A percentile compares a stretch with the other conserved stretches of the same genome.
These are phyloP conservation scores for sheep (Ovis aries) DNA, from an alignment of 2,113 vertebrate genomes.

Conservation along the genomic window ARS-UI_Ramb_v3.0 NC_056067.1:6661501-6662000, in stretches of 20 bases:
- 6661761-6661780: not conserved
- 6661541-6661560: not conserved
- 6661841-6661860: not conserved
- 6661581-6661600: not conserved
- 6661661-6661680: rapidly evolving
- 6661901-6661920: not conserved
- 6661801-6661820: rapidly evolving
- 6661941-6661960: not conserved
- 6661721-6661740: rapidly evolving
- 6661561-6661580: not conserved
- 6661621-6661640: not conserved
- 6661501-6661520: not conserved
- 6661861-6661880: not conserved
- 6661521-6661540: not conserved
- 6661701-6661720: rapidly evolving
- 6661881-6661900: not conserved
- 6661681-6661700: not conserved
- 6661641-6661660: not conserved
- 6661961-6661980: not conserved
- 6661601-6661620: conserved; percentile 16
- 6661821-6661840: not conserved
- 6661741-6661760: rapidly evolving
- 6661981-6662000: not conserved
- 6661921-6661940: not conserved
- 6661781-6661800: rapidly evolving